Conservation (phyloP, 2,113 vertebrate genomes). For the Tenebrosternarchus preto region DNA sequence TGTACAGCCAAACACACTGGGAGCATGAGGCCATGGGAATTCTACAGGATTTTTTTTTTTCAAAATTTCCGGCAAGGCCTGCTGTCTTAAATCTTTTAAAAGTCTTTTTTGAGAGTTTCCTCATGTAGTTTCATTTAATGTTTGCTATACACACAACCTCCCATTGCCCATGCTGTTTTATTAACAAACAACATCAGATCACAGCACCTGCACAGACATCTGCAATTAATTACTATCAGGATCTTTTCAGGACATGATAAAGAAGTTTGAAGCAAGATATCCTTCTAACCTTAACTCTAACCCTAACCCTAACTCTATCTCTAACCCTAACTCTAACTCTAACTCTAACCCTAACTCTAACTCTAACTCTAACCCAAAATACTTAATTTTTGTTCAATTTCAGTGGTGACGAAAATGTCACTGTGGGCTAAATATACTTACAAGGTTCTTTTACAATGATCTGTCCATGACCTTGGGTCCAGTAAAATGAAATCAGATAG, state of each 20-base stretch:
- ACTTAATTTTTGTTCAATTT: background rate
- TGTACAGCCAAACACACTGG: conserved; percentile 41
- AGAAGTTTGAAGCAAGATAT: background rate
- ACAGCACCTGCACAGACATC: background rate
- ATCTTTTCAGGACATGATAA: background rate
- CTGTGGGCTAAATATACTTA: background rate
- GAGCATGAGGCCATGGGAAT: conserved; percentile 39
- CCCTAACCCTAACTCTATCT: no score
- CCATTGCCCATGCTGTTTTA: background rate
- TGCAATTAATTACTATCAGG: background rate
- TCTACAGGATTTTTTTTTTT: conserved; percentile 28
- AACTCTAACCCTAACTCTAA: no score
- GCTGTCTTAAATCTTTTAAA: conserved; percentile 22
- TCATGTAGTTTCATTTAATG: background rate
- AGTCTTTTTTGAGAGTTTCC: background rate
- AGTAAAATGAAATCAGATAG: background rate
- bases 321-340: no score
- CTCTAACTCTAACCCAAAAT: background rate
- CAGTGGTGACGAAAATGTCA: no score
- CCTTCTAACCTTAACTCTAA: no score
- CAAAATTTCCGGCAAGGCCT: conserved; percentile 13
- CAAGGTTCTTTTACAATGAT: background rate
- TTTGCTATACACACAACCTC: background rate
- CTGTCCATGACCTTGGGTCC: background rate
- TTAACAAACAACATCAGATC: background rate